These are phyloP conservation scores for Xylocopa sonorina DNA, from an alignment of 1,140 invertebrate genomes.

Conservation along the genomic window DNA sequence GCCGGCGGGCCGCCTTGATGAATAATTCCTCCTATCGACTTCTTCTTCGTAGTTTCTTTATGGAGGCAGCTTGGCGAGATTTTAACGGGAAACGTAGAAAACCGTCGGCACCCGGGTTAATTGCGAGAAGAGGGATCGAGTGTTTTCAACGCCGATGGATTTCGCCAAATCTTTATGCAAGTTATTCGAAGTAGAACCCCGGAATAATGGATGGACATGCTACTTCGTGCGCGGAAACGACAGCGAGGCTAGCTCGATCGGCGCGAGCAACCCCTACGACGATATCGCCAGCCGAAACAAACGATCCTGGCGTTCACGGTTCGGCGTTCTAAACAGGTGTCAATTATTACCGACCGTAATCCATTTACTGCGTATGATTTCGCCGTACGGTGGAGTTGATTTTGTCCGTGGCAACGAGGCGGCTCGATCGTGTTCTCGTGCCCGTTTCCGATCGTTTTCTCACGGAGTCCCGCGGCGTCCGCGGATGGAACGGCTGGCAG, in stretches of 20 bases:
- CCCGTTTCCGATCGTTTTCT: constrained; percentile 16
- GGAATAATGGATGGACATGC: no score
- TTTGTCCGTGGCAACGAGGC: constrained; percentile 55
- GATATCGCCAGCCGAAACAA: no score
- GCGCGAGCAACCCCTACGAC: no score
- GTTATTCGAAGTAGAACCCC: background rate
- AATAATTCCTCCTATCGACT: constrained; percentile 17
- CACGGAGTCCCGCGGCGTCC: background rate
- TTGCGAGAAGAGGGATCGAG: constrained; percentile 9
- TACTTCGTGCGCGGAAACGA: no score
- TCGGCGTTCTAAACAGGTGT: constrained; percentile 58
- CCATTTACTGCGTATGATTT: constrained; percentile 62
- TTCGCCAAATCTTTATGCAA: background rate
- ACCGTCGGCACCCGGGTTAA: constrained; percentile 1
- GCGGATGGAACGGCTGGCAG: constrained; percentile 15
- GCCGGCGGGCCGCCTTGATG: background rate
- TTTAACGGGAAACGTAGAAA: background rate
- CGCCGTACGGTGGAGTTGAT: constrained; percentile 43
- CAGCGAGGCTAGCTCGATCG: no score
- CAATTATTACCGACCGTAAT: constrained; percentile 72
- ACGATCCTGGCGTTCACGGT: background rate
- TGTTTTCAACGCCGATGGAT: background rate
- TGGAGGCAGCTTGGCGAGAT: background rate
- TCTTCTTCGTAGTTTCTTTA: constrained; percentile 4
- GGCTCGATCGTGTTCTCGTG: background rate